phyloP scores from a whole-genome alignment of 1,140 invertebrate genomes.

The Aphis gossypii region DNA sequence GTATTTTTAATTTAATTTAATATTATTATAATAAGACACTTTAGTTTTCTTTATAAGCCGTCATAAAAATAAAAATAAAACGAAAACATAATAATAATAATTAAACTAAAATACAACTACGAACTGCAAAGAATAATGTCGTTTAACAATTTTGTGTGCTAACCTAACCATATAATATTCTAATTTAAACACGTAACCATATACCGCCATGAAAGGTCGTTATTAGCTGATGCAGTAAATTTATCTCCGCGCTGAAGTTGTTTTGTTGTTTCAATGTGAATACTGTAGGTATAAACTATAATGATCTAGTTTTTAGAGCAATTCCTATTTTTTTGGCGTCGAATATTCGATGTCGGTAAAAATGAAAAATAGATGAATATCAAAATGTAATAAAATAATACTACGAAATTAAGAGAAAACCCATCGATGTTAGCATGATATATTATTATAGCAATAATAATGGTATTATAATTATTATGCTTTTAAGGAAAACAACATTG shows the following conservation, averaged over 20 bases:
- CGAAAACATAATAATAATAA: constrained; percentile 4
- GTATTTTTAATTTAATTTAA: background rate
- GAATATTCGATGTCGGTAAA: background rate
- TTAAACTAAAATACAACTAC: background rate
- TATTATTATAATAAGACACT: constrained; percentile 8
- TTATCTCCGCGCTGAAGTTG: background rate
- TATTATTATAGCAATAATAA: background rate
- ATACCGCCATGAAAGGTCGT: background rate
- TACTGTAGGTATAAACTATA: background rate
- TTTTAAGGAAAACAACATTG: background rate
- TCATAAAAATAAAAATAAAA: constrained; percentile 11
- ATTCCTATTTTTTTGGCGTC: constrained; percentile 28
- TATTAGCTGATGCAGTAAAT: background rate
- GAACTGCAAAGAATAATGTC: background rate
- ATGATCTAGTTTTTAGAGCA: background rate
- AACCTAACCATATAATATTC: constrained; percentile 9
- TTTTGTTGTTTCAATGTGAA: background rate
- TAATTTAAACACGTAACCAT: background rate
- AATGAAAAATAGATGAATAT: background rate
- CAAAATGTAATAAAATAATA: background rate
- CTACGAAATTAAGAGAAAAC: constrained; percentile 19
- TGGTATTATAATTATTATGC: background rate
- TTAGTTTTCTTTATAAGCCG: background rate
- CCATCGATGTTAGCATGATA: background rate
- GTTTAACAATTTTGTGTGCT: background rate